Percentiles rank a stretch among this genome's conserved stretches.
phyloP scores from a whole-genome alignment of 2,888 invertebrate genomes.

The Stictocephala bisonia region DNA sequence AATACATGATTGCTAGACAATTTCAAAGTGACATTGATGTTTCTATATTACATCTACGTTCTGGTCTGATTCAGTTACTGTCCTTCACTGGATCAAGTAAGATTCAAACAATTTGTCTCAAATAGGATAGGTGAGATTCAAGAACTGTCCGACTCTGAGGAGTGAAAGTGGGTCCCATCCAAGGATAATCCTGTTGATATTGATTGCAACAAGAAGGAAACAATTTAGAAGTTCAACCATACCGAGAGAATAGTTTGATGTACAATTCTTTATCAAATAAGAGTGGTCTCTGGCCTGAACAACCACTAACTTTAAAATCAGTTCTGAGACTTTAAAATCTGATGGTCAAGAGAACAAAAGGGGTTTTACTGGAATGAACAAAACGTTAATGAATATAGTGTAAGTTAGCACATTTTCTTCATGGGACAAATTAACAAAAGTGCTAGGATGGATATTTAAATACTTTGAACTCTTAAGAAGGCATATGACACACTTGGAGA shows the following conservation, averaged over 20 bases:
- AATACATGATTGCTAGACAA: neutral
- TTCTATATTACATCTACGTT: neutral
- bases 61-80: constrained; percentile 2
- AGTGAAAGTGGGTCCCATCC: neutral
- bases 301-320: neutral
- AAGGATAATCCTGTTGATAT: neutral
- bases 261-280: neutral
- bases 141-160: neutral
- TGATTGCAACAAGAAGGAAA: neutral
- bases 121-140: constrained; percentile 4
- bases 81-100: neutral
- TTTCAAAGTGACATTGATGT: neutral
- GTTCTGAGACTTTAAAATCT: no score
- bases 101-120: neutral
- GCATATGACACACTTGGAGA: neutral
- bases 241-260: neutral
- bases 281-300: neutral
- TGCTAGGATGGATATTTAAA: neutral
- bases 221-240: neutral
- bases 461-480: neutral
- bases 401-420: constrained; percentile 4
- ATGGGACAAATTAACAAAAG: neutral
- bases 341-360: neutral
- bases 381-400: neutral
- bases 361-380: neutral